Conservation (phyloP, 1,140 invertebrate species). For the Orchesella cincta region DNA sequence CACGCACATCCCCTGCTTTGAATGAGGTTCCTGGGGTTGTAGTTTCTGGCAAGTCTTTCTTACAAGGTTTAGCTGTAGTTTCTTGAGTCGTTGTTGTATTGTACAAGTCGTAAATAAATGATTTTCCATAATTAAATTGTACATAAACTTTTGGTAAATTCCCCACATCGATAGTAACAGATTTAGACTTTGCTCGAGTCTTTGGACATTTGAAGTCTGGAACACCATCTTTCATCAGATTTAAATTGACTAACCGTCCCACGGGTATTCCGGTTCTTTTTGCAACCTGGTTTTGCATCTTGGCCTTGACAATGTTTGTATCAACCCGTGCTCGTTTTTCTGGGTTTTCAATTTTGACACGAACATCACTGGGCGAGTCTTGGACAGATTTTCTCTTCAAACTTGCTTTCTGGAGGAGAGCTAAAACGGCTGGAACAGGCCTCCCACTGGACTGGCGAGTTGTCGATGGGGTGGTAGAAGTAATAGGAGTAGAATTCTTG, state of each 20-base stretch:
- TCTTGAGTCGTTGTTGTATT: no score
- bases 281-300: constrained; percentile 22
- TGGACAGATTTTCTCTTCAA: not conserved
- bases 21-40: no score
- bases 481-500: no score
- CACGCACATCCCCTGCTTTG: no score
- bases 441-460: no score
- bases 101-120: no score
- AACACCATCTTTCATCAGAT: not conserved
- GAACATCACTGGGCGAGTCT: not conserved
- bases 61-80: no score
- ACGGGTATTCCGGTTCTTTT: constrained; percentile 23
- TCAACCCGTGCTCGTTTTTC: not conserved
- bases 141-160: not conserved
- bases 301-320: not conserved
- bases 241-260: not conserved
- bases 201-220: not conserved
- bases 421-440: not conserved
- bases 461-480: no score
- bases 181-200: not conserved
- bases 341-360: not conserved
- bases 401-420: constrained; percentile 1
- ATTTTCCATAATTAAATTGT: not conserved
- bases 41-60: no score
- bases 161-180: not conserved